phyloP scores from a whole-genome alignment of 1,140 invertebrate genomes.

The Venturia canescens region DNA sequence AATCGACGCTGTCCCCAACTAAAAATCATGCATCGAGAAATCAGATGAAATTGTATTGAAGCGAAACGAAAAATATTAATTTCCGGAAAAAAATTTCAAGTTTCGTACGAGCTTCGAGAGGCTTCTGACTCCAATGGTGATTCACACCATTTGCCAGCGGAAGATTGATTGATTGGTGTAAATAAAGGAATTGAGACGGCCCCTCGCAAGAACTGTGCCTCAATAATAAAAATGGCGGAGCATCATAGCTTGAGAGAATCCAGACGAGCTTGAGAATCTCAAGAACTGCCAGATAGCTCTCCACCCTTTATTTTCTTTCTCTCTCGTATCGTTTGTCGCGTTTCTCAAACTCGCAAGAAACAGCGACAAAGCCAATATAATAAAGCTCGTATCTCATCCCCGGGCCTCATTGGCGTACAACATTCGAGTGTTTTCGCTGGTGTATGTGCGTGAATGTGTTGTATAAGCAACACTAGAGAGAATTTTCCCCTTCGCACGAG shows the following conservation, averaged over 20 bases:
- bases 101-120: too few relatives aligned
- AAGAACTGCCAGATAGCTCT: slow-evolving; percentile 12
- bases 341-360: slow-evolving; percentile 30
- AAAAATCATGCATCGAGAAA: too few relatives aligned
- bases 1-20: too few relatives aligned
- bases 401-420: slow-evolving; percentile 71
- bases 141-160: background rate
- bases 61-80: too few relatives aligned
- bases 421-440: slow-evolving; percentile 56
- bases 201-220: background rate
- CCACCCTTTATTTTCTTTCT: slow-evolving; percentile 13
- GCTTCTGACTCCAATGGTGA: background rate
- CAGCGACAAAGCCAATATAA: slow-evolving; percentile 63
- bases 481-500: slow-evolving; percentile 51
- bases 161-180: background rate
- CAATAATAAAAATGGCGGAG: slow-evolving; percentile 19
- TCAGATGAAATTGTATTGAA: too few relatives aligned
- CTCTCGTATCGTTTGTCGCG: slow-evolving; percentile 32
- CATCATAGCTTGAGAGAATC: slow-evolving; percentile 17
- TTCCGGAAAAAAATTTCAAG: too few relatives aligned
- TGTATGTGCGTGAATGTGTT: background rate
- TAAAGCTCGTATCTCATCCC: slow-evolving; percentile 68
- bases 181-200: background rate
- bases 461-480: slow-evolving; percentile 15
- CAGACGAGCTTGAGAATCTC: slow-evolving; percentile 10